These are phyloP conservation scores for Gymnodraco acuticeps DNA, from an alignment of 2,797 vertebrate genomes.

Conservation along the genomic window DNA sequence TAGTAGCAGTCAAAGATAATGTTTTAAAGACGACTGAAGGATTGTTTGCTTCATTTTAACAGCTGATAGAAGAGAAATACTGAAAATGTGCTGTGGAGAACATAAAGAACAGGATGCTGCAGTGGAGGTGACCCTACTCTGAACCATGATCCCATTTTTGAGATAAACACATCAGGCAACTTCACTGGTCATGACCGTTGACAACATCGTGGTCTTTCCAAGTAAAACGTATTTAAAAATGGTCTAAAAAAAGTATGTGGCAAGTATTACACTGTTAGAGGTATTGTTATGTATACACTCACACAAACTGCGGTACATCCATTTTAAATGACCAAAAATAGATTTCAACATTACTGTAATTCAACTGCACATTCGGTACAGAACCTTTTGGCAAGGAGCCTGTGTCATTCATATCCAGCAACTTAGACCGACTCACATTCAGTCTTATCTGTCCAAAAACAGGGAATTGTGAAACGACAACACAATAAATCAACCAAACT, in stretches of 20 bases:
- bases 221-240: background rate
- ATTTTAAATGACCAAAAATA: constrained; percentile 2
- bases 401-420: constrained; percentile 26
- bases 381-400: background rate
- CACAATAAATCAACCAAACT: constrained; percentile 15
- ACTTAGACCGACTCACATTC: constrained; percentile 16
- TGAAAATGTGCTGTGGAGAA: constrained; percentile 11
- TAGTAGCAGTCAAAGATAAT: background rate
- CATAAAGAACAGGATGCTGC: background rate
- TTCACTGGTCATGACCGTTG: background rate
- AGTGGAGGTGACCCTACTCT: constrained; percentile 4
- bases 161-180: background rate
- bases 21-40: background rate
- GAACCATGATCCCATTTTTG: background rate
- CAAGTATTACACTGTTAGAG: background rate
- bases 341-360: background rate
- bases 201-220: background rate
- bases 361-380: background rate
- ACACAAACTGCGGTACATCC: background rate
- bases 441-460: constrained; percentile 28
- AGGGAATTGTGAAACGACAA: constrained; percentile 28
- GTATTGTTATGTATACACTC: background rate
- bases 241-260: background rate
- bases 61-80: background rate
- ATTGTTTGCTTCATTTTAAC: background rate